Percentiles rank a stretch among this genome's conserved stretches.
Evolutionary conservation across 2,113 vertebrate genomes (phyloP).

Genomic region (Aramus guarauna): DNA sequence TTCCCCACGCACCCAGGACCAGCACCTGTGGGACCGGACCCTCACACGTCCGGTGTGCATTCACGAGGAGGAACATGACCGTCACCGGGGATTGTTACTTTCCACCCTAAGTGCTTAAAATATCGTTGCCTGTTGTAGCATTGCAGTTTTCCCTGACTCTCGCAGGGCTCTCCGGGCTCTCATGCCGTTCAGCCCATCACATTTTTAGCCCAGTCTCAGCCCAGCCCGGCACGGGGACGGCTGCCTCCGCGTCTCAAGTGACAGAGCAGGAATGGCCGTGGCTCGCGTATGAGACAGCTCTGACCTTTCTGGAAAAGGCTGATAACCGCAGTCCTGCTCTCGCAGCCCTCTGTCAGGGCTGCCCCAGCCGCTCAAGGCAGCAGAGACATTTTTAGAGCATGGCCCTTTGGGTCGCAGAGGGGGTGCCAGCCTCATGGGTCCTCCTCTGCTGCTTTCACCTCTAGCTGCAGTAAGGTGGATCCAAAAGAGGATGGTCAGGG

Average conservation of each 20-base stretch:
- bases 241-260: neutral
- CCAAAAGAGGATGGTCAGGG: neutral
- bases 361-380: neutral
- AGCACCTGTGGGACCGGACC: neutral
- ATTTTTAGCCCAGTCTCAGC: neutral
- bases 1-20: neutral
- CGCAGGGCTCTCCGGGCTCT: neutral
- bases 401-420: neutral
- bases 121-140: neutral
- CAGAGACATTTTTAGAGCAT: neutral
- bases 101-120: neutral
- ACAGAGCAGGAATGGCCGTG: neutral
- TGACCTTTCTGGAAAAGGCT: constrained; percentile 60
- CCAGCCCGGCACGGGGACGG: neutral
- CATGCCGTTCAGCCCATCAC: neutral
- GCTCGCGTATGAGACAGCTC: neutral
- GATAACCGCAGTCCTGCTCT: neutral
- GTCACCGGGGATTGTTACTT: accelerated
- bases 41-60: accelerated
- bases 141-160: neutral
- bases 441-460: neutral
- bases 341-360: neutral
- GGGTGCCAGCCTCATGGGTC: neutral
- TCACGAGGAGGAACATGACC: accelerated
- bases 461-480: neutral